Conservation (phyloP, 1,140 invertebrate species). For the Bombus terrestris region DNA sequence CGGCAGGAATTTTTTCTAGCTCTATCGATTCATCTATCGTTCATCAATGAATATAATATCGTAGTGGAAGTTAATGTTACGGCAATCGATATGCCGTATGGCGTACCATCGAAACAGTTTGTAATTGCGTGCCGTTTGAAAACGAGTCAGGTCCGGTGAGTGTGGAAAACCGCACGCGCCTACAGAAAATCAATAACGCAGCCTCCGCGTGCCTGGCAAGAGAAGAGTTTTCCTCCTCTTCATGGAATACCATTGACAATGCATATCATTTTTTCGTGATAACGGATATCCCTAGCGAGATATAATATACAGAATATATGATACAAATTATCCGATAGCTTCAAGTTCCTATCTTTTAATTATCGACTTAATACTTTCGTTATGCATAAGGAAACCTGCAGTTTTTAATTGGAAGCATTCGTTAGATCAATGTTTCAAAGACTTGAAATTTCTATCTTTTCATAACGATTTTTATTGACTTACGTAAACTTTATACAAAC, state of each 20-base stretch:
- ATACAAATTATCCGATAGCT: too few relatives aligned
- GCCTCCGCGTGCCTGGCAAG: slow-evolving; percentile 48
- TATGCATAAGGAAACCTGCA: neutral
- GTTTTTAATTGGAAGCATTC: neutral
- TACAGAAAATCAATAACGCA: slow-evolving; percentile 71
- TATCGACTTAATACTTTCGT: too few relatives aligned
- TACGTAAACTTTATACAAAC: neutral
- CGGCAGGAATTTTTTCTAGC: neutral
- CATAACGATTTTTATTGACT: neutral
- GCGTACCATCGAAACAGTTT: slow-evolving; percentile 24
- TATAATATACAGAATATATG: neutral
- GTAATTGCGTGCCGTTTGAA: slow-evolving; percentile 48
- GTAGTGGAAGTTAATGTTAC: slow-evolving; percentile 1
- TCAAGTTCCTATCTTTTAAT: too few relatives aligned
- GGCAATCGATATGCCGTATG: neutral
- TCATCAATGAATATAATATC: neutral
- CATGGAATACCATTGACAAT: slow-evolving; percentile 28
- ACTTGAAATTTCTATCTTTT: neutral
- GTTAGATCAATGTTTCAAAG: neutral
- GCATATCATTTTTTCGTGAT: neutral
- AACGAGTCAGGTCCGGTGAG: slow-evolving; percentile 48
- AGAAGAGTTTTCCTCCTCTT: slow-evolving; percentile 52
- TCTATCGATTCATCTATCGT: neutral
- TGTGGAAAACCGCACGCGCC: slow-evolving; percentile 68
- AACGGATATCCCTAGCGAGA: neutral